Percentiles rank a stretch among this genome's conserved stretches.
Conservation (phyloP, 2,888 invertebrate species). For the Margaritifera margaritifera region DNA sequence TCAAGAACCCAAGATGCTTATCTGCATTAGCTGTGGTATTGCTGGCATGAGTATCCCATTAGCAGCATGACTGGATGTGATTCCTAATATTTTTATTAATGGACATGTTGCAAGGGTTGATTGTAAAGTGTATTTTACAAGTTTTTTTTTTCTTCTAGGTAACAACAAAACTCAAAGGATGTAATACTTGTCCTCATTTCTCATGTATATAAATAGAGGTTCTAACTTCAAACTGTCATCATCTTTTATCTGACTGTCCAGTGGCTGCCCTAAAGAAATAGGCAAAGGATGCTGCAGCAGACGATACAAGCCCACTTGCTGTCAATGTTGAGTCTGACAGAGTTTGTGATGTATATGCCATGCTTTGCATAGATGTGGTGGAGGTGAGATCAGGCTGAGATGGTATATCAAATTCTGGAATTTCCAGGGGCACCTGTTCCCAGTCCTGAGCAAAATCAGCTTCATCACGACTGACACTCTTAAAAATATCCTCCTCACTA, state of each 20-base stretch:
- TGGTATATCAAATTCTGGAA: conserved; percentile 43
- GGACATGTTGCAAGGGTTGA: too few relatives aligned
- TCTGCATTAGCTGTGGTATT: too few relatives aligned
- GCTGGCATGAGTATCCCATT: too few relatives aligned
- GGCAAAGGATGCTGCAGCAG: conserved; percentile 87
- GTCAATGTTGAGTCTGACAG: conserved; percentile 67
- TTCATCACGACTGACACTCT: conserved; percentile 78
- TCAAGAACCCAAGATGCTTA: too few relatives aligned
- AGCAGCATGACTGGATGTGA: too few relatives aligned
- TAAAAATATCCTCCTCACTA: conserved; percentile 72
- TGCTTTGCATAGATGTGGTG: conserved; percentile 11
- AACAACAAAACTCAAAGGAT: too few relatives aligned
- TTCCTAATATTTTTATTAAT: too few relatives aligned
- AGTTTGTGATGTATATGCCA: conserved; percentile 33
- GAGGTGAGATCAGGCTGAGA: conserved; percentile 24
- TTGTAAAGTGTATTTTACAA: too few relatives aligned
- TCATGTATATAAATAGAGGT: too few relatives aligned
- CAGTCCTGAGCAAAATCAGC: conserved; percentile 82
- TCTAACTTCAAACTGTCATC: conserved; percentile 4
- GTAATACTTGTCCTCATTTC: too few relatives aligned
- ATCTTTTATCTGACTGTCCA: conserved; percentile 30
- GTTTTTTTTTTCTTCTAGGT: too few relatives aligned
- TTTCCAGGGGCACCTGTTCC: conserved; percentile 79
- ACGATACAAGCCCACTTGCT: conserved; percentile 84
- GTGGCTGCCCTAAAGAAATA: conserved; percentile 80